These are phyloP conservation scores for Phainopepla nitens DNA, from an alignment of 2,113 vertebrate species.

Conservation along the genomic window DNA sequence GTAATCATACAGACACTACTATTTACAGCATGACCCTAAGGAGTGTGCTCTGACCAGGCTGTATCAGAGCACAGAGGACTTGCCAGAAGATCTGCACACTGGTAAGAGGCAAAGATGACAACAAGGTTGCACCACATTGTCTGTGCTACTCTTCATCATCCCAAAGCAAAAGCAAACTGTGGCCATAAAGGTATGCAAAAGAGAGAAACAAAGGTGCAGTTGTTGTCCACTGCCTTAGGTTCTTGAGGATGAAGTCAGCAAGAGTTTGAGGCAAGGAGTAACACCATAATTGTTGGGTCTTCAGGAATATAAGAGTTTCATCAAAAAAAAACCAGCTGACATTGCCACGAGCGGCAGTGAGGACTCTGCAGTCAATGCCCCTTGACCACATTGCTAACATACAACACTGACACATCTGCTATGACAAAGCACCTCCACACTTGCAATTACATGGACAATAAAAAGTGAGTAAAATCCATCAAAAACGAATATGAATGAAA, in stretches of 20 bases:
- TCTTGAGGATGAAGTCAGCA: neutral
- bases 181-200: neutral
- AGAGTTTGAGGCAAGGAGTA: neutral
- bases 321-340: neutral
- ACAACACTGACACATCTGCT: neutral
- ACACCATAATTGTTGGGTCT: neutral
- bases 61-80: neutral
- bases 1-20: neutral
- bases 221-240: neutral
- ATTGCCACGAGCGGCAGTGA: neutral
- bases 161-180: neutral
- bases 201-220: neutral
- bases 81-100: neutral
- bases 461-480: neutral
- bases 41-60: neutral
- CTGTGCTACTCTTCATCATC: neutral
- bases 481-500: neutral
- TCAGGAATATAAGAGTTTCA: neutral
- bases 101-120: neutral
- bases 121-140: neutral
- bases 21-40: neutral
- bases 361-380: neutral
- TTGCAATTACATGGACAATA: neutral
- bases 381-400: neutral
- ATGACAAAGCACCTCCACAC: neutral